Conservation (phyloP, 2,797 vertebrate species). For the Bovichtus variegatus region DNA sequence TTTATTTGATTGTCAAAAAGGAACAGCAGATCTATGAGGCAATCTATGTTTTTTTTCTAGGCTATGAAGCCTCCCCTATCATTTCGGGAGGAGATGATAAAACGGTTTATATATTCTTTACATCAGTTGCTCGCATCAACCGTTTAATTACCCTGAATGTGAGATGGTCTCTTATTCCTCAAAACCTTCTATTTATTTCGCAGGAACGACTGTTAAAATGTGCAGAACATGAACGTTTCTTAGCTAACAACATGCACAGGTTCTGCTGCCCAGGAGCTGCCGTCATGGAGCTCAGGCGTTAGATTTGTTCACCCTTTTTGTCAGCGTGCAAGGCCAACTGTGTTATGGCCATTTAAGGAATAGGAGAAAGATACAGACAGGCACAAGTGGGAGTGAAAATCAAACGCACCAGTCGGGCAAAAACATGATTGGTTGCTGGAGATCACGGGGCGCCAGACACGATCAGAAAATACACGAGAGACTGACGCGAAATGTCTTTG, state of each 20-base stretch:
- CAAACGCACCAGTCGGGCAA: constrained; percentile 61
- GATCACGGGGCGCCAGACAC: constrained; percentile 42
- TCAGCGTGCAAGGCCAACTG: fast-evolving
- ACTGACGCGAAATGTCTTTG: too few relatives aligned
- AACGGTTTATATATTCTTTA: constrained; percentile 16
- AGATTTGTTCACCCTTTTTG: background rate
- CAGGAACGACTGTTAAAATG: background rate
- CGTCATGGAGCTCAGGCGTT: constrained; percentile 33
- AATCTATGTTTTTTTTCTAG: constrained; percentile 43
- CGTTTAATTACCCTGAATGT: background rate
- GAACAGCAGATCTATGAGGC: constrained; percentile 13
- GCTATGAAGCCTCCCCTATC: constrained; percentile 43
- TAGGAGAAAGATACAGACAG: fast-evolving
- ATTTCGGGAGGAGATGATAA: constrained; percentile 41
- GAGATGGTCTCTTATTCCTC: background rate
- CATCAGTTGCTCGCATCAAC: constrained; percentile 22
- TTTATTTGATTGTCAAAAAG: constrained; percentile 6
- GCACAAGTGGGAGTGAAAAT: background rate
- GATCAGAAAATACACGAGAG: background rate
- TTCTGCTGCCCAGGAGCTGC: constrained; percentile 4
- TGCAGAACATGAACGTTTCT: background rate
- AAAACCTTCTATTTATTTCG: background rate
- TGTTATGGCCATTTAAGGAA: fast-evolving
- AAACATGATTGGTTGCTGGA: constrained; percentile 61
- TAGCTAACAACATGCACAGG: constrained; percentile 23